Base-by-base conservation (phyloP, 2,113 vertebrate species). In the Pollachius pollachius region DNA sequence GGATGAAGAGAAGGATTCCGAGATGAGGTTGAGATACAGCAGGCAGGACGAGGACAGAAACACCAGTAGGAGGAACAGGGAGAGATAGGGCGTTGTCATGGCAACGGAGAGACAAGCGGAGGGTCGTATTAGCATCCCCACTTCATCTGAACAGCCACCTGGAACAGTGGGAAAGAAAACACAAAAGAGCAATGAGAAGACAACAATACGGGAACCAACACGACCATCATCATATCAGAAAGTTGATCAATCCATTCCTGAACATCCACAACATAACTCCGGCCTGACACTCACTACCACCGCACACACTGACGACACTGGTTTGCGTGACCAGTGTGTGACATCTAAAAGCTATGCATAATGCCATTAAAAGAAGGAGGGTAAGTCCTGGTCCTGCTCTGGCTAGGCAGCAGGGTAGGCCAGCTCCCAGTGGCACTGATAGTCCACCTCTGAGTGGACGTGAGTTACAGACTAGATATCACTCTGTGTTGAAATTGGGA, bases 131-230 rank as follows among this genome's bases (percentile, higher is more conserved):
- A 63, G 71, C 17, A 52, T 78, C 52, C 11, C 70, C 74, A 88
- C 89, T 77, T 90, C 89, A 93, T 92, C 60, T 81, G 90, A 87
- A 70, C 84, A 74, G 60, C 67, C 60, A 79, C 75, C 89, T 88
- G 80, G 71, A 75, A 9, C 16, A 74, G n/a, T 9, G 8, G 9
- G 5, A 69, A n/a, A 62, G n/a, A 8, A 15, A 5, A 30, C 17
- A 23, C 15, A 17, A 48, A 8, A 27, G 18, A 62, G 34, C 75
- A 21, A 61, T 56, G 19, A 19, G 19, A 21, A 61, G 21, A 21
- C 7, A 54, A 54, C 52, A 54, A 16, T 12, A 54, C 30, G 41
- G 5, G 41, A 9, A 13, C 48, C 63, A 5, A 7, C 62, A n/a
- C 1, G 56, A 57, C 59, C 48, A 65, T 63, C 4, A 16, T 13